Evolutionary conservation across 2,888 invertebrate genomes (phyloP).

Genomic region (Idaea aversata): DNA sequence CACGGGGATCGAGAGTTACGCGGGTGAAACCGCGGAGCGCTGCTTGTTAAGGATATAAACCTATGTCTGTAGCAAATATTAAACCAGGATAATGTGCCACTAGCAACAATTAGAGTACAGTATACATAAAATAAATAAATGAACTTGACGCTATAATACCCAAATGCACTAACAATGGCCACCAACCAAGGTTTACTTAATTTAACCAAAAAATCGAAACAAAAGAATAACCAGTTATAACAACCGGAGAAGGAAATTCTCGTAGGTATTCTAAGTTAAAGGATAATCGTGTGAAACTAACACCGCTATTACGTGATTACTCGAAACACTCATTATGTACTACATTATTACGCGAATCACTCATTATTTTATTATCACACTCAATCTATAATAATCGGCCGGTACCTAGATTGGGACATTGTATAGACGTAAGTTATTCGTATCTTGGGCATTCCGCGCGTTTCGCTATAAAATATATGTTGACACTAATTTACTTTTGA

Average conservation of each 20-base stretch:
- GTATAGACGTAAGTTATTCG: conserved; percentile 6
- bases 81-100: too few species aligned
- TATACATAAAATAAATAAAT: too few species aligned
- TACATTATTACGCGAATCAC: conserved; percentile 17
- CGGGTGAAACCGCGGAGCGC: too few species aligned
- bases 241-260: background rate
- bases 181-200: background rate
- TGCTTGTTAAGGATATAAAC: too few species aligned
- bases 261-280: conserved; percentile 8
- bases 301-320: conserved; percentile 48
- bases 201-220: background rate
- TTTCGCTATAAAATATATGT: too few species aligned
- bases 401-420: conserved; percentile 10
- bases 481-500: background rate
- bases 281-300: conserved; percentile 43
- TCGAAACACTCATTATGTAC: conserved; percentile 29
- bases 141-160: background rate
- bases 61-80: too few species aligned
- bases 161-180: background rate
- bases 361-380: conserved; percentile 66
- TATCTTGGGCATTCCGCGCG: too few species aligned
- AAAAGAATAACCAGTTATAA: background rate
- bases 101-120: too few species aligned
- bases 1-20: too few species aligned
- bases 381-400: conserved; percentile 46